Evolutionary conservation across 2,888 invertebrate species (phyloP), one percentile per base, ranked within the genome.

Genomic region (Nasonovia ribisnigri): DNA sequence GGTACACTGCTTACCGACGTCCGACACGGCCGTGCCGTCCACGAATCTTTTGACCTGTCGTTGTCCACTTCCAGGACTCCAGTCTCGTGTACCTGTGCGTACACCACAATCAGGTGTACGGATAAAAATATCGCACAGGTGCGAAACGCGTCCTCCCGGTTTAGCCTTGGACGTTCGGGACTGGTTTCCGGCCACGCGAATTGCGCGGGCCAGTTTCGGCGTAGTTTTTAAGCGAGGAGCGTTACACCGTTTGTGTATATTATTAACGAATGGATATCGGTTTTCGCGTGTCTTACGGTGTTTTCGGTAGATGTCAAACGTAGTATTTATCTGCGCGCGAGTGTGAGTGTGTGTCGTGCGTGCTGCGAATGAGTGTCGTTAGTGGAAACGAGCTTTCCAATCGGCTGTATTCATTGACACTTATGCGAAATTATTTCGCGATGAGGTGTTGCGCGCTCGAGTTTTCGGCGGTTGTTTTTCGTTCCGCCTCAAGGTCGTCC

Each of bases 121-220:
- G 84, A 11, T 84, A 84, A 43, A 43, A 86, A 86, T 29, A 86
- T 16, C 46, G 1, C 43, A 46, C 90, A 48, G 46, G 67, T 90
- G 90, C 67, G 67, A 67, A 46, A 90, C 90, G 29, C 51, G 57
- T 84, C 77, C 8, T 84, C 77, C 8, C 2, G 43, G 6, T 36
- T 51, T 92, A 86, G 60, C 91, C 91, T 92, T 87, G 91, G 86
- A 48, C 16, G 91, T 86, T 92, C 60, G 86, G 46, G 91, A 92
- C 91, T 87, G 60, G 91, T 92, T 92, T 60, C 91, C 91, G 36
- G 91, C 86, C 60, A 46, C 26, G 16, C 60, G n/a, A 92, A 92
- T 92, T 92, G 60, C 16, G 36, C 10, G 36, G 36, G 36, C 36
- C 36, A 20, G 6, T 36, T 20, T 0, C 36, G 36, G 36, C 8